Conservation (phyloP, 2,797 vertebrate species). For the Valencia hispanica region DNA sequence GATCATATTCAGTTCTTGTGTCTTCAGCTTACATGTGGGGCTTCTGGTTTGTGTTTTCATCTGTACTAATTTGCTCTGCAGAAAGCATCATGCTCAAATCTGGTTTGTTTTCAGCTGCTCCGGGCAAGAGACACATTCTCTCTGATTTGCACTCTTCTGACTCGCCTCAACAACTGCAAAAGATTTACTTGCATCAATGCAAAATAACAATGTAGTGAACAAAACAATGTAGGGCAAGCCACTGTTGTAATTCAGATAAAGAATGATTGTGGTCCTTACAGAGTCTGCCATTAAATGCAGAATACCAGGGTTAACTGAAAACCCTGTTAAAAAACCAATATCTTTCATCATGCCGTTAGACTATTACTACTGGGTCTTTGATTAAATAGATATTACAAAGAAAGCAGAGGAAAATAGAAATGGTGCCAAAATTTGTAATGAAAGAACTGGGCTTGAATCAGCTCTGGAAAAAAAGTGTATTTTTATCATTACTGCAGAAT, state of each 20-base stretch:
- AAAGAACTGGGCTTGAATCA: constrained; percentile 48
- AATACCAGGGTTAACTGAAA: constrained; percentile 21
- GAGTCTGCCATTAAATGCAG: constrained; percentile 6
- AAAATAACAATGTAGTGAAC: constrained; percentile 53
- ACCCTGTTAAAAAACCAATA: constrained; percentile 15
- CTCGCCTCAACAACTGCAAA: constrained; percentile 55
- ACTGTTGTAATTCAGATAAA: constrained; percentile 32
- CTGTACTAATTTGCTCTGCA: constrained; percentile 68
- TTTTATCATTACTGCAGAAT: constrained; percentile 30
- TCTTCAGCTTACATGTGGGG: constrained; percentile 47
- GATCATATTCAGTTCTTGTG: constrained; percentile 38
- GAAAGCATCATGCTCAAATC: constrained; percentile 69
- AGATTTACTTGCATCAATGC: constrained; percentile 57
- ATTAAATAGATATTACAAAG: constrained; percentile 23
- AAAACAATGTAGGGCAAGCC: constrained; percentile 53
- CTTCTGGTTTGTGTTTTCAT: constrained; percentile 59
- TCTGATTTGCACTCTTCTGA: constrained; percentile 63
- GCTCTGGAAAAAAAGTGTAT: constrained; percentile 13
- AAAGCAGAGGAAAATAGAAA: constrained; percentile 15
- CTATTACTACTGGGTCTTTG: constrained; percentile 23
- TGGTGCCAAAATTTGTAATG: constrained; percentile 27
- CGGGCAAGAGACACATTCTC: constrained; percentile 65
- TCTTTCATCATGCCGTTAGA: constrained; percentile 28
- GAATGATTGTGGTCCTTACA: constrained; percentile 25
- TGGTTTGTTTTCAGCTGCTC: constrained; percentile 70